Base-by-base conservation (phyloP, 2,113 vertebrate species). In the Terrapene triunguis region DNA sequence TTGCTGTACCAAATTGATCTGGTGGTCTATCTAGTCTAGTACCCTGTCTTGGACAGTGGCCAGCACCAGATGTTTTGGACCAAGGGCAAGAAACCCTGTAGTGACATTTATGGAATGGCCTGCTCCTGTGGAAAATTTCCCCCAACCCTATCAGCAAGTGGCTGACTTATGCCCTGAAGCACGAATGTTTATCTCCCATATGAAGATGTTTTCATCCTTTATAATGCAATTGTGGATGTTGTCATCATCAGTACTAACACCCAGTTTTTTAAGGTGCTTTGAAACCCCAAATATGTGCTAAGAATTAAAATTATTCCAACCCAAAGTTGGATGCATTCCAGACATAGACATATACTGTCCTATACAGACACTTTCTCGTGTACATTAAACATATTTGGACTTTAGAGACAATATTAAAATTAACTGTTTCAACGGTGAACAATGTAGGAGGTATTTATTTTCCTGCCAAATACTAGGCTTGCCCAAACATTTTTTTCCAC, bases 221-320 rank as follows among this genome's bases (percentile, higher is more conserved):
- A 93, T 94, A 95, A 83, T 87, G 62, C 85, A 76, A 14, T 90
- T 97, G 27, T 27, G 38, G 90, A 90, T 21, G 88, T 92, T 92
- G 69, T 89, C 35, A 89, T 97, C 94, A 96, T 83, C 50, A 89
- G 54, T 25, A 80, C 25, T 72, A 81, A 83, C 83, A 82, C 85
- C 54, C 62, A 11, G 7, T 16, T 38, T 89, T 76, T 93, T 95
- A 79, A n/a, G 10, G 92, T 94, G 92, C 80, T 93, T 97, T 83
- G 83, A 13, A 95, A 90, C 59, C 84, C n/a, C 89, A 42, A 59
- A 89, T 86, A 42, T 89, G 65, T 80, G 94, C 0, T 81, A 90
- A 92, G 69, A 24, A 89, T 85, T 90, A 54, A 92, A 80, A 90
- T 32, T 89, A 90, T 93, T 94, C 74, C 82, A 95, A 55, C 87